phyloP scores from a whole-genome alignment of 2,113 vertebrate species.

The Passer montanus region DNA sequence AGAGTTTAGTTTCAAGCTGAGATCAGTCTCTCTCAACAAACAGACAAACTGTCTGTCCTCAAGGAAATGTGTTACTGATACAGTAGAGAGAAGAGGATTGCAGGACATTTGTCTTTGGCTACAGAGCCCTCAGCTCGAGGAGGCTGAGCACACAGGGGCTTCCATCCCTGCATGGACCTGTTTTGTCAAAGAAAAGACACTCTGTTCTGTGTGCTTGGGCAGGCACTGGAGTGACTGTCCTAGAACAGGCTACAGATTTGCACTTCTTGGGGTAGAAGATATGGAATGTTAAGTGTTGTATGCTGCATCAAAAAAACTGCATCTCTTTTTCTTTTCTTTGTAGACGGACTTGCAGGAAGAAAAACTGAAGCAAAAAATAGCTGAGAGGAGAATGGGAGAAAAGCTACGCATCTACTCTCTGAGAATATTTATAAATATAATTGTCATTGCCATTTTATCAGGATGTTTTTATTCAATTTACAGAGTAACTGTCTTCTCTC shows the following conservation, averaged over 20 bases:
- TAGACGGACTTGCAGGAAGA: constrained; percentile 94
- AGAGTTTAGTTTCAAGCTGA: neutral
- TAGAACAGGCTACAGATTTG: neutral
- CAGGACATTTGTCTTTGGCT: neutral
- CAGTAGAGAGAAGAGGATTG: neutral
- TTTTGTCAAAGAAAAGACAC: neutral
- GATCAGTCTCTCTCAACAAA: neutral
- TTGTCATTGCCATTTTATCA: constrained; percentile 82
- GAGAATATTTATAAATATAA: constrained; percentile 84
- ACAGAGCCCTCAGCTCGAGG: neutral
- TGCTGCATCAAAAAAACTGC: neutral
- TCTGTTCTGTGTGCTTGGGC: neutral
- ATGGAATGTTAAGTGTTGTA: neutral
- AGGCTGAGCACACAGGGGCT: neutral
- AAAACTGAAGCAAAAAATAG: constrained; percentile 85
- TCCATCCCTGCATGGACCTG: neutral
- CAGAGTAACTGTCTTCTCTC: constrained; percentile 87
- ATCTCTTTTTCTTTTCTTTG: constrained; percentile 10
- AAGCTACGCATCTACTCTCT: constrained; percentile 84
- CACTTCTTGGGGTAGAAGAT: neutral
- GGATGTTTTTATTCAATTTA: constrained; percentile 93
- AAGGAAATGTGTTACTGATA: neutral
- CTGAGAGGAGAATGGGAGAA: constrained; percentile 81
- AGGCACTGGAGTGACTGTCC: neutral
- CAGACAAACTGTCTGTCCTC: neutral